Evolutionary conservation across 1,140 invertebrate genomes (phyloP), one percentile per base, ranked within the genome.

Genomic region (Ctenoplectra terminalis): DNA sequence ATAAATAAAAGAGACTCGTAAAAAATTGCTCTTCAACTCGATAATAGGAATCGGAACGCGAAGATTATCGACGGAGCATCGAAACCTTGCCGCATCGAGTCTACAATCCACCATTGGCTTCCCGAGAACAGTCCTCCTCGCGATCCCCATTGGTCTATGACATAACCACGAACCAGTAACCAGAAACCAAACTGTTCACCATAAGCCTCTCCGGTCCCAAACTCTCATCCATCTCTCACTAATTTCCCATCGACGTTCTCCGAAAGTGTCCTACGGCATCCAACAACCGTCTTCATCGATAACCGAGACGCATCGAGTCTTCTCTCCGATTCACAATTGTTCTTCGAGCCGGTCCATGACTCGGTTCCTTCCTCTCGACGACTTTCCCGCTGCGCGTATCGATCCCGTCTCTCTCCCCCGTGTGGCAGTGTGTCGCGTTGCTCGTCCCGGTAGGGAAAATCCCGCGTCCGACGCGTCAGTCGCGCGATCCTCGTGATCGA

Each of bases 401-500:
- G 60, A 67, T 75, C 72, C 29, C 13, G 15, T 31, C 37, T 60
- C 60, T 63, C 29, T 31, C 46, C 20, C 31, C 5, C 23, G 46
- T 26, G 46, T 52, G 58, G 70, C 70, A 54, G 69, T 64, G 77
- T 72, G 52, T 54, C 50, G 17, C 23, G 31, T n/a, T 29, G 56
- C 48, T 48, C 61, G 66, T 50, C 46, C 56, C 17, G n/a, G 37
- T 31, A 66, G 74, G 50, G 66, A 69, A 77, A 40, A 63, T 50
- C 67, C 69, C 56, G 56, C 60, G 46, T 48, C 46, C 34, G 26
- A 43, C 56, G 56, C 60, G 46, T 48, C 34, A 67, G 29, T 54
- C 83, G 71, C 67, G 58, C 40, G 82, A 61, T 70, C 29, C 63
- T 31, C 71, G 83, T 85, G 71, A 85, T 86, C 78, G 60, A 82